A percentile compares a stretch with the other conserved stretches of the same genome.
phyloP scores from a whole-genome alignment of 1,140 invertebrate species.

The Drosophila yakuba region DNA sequence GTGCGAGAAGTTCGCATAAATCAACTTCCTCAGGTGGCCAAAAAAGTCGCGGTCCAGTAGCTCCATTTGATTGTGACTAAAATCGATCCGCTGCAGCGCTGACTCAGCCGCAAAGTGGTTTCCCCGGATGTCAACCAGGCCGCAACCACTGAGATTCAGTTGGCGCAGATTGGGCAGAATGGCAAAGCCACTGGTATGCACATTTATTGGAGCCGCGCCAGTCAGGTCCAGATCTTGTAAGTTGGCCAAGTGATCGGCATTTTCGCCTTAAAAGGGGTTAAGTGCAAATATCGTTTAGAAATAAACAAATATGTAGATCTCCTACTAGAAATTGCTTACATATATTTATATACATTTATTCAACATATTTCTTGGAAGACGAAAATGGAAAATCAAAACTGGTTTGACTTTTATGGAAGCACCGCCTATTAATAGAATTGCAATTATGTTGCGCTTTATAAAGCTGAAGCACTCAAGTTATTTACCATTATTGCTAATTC shows the following conservation, averaged over 20 bases:
- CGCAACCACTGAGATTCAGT: conserved; percentile 65
- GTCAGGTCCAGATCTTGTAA: conserved; percentile 48
- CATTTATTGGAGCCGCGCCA: conserved; percentile 36
- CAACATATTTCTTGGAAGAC: no score
- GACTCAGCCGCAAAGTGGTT: conserved; percentile 51
- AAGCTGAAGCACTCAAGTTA: no score
- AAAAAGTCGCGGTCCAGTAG: conserved; percentile 51
- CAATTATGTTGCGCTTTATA: no score
- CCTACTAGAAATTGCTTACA: no score
- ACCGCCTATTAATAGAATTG: no score
- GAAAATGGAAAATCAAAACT: not conserved
- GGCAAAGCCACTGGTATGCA: conserved; percentile 57
- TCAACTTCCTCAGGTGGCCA: conserved; percentile 51
- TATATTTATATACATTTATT: no score
- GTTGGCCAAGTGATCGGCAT: conserved; percentile 19
- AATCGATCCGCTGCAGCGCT: conserved; percentile 64
- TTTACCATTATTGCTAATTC: no score
- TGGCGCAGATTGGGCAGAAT: conserved; percentile 40
- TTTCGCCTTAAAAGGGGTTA: conserved; percentile 6
- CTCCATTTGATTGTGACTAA: conserved; percentile 66
- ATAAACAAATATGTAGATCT: no score
- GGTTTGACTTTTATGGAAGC: not conserved
- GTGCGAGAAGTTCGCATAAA: conserved; percentile 74
- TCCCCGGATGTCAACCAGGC: conserved; percentile 34
- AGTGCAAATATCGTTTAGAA: no score